Evolutionary conservation across 2,888 invertebrate genomes (phyloP).

Genomic region (Drosophila koepferae): DNA sequence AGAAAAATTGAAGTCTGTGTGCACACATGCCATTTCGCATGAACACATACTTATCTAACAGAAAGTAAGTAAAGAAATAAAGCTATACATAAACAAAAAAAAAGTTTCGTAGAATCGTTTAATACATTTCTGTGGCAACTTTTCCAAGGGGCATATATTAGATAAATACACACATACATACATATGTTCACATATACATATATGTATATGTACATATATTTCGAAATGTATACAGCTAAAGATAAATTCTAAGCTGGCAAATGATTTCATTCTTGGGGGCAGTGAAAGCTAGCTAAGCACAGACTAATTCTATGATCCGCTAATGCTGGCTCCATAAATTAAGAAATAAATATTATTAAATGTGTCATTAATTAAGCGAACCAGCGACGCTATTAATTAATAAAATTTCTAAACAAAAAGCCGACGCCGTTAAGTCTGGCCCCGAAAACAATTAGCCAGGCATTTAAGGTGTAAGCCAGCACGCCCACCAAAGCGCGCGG

Average conservation of each 20-base stretch:
- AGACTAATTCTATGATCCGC: slow-evolving; percentile 37
- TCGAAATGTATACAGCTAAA: neutral
- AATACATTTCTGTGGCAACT: neutral
- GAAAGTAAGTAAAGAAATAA: slow-evolving; percentile 7
- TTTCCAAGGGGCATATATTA: neutral
- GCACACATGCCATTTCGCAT: slow-evolving; percentile 5
- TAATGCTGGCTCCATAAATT: slow-evolving; percentile 58
- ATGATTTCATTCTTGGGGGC: slow-evolving; percentile 42
- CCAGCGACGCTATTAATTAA: slow-evolving; percentile 67
- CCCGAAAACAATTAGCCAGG: slow-evolving; percentile 68
- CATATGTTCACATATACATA: neutral
- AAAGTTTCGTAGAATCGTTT: slow-evolving; percentile 1
- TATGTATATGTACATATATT: neutral
- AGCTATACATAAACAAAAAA: slow-evolving; percentile 4
- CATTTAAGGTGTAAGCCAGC: slow-evolving; percentile 69
- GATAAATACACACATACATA: neutral
- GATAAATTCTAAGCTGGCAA: slow-evolving; percentile 25
- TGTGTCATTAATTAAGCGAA: slow-evolving; percentile 64
- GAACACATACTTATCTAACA: neutral
- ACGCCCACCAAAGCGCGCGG: slow-evolving; percentile 50
- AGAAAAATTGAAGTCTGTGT: neutral
- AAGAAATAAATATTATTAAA: slow-evolving; percentile 72
- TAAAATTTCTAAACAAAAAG: slow-evolving; percentile 58
- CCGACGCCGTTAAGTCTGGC: slow-evolving; percentile 56
- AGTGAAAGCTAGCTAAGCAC: slow-evolving; percentile 54